A percentile compares a stretch with the other conserved stretches of the same genome.
Evolutionary conservation across 2,113 vertebrate genomes (phyloP).

Genomic region (Solea solea): DNA sequence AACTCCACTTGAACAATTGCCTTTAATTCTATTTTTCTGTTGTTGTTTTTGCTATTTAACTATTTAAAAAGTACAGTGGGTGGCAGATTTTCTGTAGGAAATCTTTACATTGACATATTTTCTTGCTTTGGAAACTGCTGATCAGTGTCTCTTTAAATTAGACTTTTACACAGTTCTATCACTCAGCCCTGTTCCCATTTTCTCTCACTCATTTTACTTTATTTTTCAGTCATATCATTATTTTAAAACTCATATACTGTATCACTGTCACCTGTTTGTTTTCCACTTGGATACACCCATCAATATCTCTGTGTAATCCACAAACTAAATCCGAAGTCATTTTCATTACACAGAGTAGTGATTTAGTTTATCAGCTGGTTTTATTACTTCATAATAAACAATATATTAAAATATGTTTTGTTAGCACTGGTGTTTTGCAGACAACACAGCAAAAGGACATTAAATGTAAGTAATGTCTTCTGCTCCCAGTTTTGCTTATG

Average conservation of each 20-base stretch:
- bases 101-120: too few species aligned
- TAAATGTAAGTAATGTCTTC: neutral
- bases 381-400: neutral
- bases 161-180: neutral
- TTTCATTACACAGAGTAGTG: neutral
- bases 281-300: too few species aligned
- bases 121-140: too few species aligned
- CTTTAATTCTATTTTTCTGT: too few species aligned
- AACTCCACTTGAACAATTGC: too few species aligned
- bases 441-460: neutral
- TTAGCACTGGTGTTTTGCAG: neutral
- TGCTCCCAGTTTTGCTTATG: neutral
- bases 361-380: neutral
- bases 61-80: too few species aligned
- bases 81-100: too few species aligned
- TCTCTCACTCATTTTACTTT: neutral
- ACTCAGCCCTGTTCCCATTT: neutral
- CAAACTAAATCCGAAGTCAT: constrained; percentile 5
- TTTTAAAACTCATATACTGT: neutral
- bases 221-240: neutral
- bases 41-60: too few species aligned
- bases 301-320: too few species aligned
- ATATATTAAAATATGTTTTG: neutral
- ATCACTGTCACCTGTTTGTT: too few species aligned
- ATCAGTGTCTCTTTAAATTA: neutral